Conservation (phyloP, 1,140 invertebrate species). For the Drosophila ohnishii region DNA sequence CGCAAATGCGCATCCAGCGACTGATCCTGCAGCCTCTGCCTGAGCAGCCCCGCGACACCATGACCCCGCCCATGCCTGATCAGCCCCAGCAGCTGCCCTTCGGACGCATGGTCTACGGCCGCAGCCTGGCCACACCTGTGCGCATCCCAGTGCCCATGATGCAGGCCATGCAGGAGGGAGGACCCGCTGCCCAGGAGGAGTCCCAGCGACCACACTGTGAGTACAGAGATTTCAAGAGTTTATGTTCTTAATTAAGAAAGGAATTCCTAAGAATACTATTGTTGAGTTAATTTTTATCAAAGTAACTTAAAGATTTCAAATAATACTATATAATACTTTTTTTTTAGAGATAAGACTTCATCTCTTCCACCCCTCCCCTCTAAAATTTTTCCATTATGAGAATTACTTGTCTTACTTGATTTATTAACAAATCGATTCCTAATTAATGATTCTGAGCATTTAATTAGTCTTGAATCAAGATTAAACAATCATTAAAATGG, state of each 20-base stretch:
- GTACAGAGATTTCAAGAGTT: constrained; percentile 27
- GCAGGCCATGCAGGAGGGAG: constrained; percentile 75
- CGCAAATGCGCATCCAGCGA: constrained; percentile 70
- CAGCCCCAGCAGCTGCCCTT: constrained; percentile 78
- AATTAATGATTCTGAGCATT: background rate
- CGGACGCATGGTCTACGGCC: constrained; percentile 84
- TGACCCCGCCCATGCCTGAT: constrained; percentile 82
- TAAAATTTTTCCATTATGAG: background rate
- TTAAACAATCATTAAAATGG: background rate
- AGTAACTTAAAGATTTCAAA: background rate
- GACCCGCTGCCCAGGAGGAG: constrained; percentile 79
- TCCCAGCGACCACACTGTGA: constrained; percentile 86
- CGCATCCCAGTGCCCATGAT: constrained; percentile 85
- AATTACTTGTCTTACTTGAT: background rate
- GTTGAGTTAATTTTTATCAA: background rate
- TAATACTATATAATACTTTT: no score
- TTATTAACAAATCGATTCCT: constrained; percentile 8
- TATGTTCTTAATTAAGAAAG: background rate
- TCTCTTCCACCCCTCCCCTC: no score
- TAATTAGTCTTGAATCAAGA: constrained; percentile 1
- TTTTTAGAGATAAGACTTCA: no score
- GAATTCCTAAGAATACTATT: background rate
- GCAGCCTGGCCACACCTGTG: constrained; percentile 83
- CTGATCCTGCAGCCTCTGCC: constrained; percentile 79
- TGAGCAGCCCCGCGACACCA: constrained; percentile 81